Evolutionary conservation across 1,140 invertebrate genomes (phyloP).

Genomic region (Cryptotermes secundus): DNA sequence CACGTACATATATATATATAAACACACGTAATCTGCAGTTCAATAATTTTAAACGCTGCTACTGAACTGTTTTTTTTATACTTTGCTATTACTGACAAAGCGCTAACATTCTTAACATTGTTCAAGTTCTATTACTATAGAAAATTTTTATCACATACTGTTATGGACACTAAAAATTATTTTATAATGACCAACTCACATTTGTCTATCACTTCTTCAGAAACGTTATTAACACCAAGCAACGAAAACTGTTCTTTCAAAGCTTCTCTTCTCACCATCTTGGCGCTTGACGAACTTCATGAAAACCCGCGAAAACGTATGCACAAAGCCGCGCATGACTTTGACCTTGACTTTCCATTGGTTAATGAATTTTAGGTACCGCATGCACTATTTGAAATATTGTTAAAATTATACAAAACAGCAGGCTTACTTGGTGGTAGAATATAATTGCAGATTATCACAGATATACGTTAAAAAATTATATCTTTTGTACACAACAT

Average conservation of each 20-base stretch:
- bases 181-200: constrained; percentile 43
- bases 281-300: constrained; percentile 28
- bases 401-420: neutral
- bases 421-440: neutral
- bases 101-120: no score
- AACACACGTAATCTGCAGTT: no score
- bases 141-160: neutral
- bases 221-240: constrained; percentile 41
- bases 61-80: no score
- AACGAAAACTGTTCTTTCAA: constrained; percentile 42
- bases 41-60: no score
- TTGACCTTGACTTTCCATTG: constrained; percentile 19
- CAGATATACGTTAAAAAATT: neutral
- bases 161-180: neutral
- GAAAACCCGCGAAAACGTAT: neutral
- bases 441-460: neutral
- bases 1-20: no score
- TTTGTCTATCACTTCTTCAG: constrained; percentile 42
- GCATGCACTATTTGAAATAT: neutral
- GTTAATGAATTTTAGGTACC: constrained; percentile 13
- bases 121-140: no score
- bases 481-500: neutral
- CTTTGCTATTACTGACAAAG: no score
- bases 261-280: constrained; percentile 43
- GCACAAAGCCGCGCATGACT: constrained; percentile 16